Evolutionary conservation across 2,888 invertebrate species (phyloP).

Genomic region (Zygaena filipendulae): DNA sequence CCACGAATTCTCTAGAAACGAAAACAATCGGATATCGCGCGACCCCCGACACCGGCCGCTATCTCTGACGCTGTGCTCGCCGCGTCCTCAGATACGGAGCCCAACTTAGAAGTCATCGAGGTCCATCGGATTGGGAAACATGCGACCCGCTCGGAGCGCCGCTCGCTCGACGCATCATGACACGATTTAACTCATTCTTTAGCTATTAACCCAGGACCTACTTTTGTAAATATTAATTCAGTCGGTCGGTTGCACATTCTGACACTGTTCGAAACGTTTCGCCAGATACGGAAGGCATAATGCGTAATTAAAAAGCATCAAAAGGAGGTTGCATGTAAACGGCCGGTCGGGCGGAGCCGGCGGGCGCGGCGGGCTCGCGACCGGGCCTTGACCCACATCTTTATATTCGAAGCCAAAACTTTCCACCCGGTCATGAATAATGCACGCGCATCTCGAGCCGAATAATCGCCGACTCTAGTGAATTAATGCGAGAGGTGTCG

Average conservation of each 20-base stretch:
- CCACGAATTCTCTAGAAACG: conserved; percentile 17
- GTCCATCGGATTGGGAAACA: no score
- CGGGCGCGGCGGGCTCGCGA: no score
- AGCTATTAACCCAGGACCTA: conserved; percentile 4
- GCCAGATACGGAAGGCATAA: conserved; percentile 24
- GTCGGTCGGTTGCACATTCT: conserved; percentile 12
- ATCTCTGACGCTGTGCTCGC: not conserved
- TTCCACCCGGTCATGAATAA: conserved; percentile 40
- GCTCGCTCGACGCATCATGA: not conserved
- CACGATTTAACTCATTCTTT: no score
- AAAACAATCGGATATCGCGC: conserved; percentile 20
- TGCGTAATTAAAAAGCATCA: conserved; percentile 28
- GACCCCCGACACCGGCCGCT: conserved; percentile 20
- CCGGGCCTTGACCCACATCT: conserved; percentile 41
- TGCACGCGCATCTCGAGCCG: conserved; percentile 22
- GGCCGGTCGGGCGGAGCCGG: conserved; percentile 13
- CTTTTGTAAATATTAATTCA: conserved; percentile 16
- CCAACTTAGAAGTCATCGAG: no score
- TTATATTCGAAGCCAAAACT: conserved; percentile 40
- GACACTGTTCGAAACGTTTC: no score
- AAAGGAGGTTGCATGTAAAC: conserved; percentile 32
- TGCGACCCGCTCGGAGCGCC: not conserved
- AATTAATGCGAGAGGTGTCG: conserved; percentile 17
- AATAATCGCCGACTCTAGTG: conserved; percentile 18
- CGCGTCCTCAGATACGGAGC: not conserved